Conservation (phyloP, 2,888 invertebrate species). For the Melipona bicolor region DNA sequence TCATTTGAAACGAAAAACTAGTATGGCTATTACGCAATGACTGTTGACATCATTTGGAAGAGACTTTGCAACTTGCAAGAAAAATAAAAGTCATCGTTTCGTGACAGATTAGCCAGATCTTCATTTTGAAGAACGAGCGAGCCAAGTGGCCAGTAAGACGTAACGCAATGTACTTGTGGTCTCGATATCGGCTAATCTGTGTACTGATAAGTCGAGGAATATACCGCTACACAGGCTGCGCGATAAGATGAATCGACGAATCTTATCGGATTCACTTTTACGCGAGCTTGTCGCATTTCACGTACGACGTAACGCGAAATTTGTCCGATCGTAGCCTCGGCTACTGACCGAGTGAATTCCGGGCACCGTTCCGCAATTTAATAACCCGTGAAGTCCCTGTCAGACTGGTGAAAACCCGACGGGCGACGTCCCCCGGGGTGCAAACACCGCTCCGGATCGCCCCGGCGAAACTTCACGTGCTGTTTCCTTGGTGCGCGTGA, state of each 20-base stretch:
- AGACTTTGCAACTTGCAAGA: background rate
- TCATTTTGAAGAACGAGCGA: background rate
- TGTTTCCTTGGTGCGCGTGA: conserved; percentile 18
- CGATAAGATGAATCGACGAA: background rate
- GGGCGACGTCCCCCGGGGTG: conserved; percentile 4
- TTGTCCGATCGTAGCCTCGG: background rate
- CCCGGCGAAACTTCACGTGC: conserved; percentile 7
- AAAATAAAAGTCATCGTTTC: background rate
- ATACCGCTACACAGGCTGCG: background rate
- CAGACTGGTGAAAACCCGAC: background rate
- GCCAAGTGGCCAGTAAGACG: background rate
- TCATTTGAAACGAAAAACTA: too few species aligned
- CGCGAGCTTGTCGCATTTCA: background rate
- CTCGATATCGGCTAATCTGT: background rate
- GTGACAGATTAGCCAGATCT: background rate
- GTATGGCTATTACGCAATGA: background rate
- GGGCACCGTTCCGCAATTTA: background rate
- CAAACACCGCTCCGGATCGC: background rate
- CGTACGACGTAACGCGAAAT: background rate
- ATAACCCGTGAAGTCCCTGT: conserved; percentile 5
- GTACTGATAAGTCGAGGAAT: background rate
- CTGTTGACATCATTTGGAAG: background rate
- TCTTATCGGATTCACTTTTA: background rate
- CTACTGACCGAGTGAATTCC: background rate
- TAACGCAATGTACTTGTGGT: background rate